Evolutionary conservation across 2,797 vertebrate genomes (phyloP).

Genomic region (Paedocypris micromegethes): DNA sequence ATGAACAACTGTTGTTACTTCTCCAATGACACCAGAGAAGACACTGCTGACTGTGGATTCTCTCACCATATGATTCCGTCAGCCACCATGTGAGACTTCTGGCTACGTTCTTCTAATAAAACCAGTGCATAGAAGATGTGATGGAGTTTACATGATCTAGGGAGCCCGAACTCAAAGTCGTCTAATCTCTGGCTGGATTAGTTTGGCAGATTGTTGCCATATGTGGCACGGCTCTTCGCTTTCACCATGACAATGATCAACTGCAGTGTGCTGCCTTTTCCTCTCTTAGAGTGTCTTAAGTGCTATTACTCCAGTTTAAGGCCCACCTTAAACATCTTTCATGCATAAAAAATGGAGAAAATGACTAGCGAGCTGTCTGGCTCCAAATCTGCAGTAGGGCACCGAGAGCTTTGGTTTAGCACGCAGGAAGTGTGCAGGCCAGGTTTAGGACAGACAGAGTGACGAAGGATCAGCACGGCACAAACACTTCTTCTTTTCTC

Average conservation of each 20-base stretch:
- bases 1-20: constrained; percentile 40
- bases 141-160: constrained; percentile 59
- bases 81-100: constrained; percentile 52
- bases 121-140: constrained; percentile 57
- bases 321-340: constrained; percentile 43
- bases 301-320: constrained; percentile 62
- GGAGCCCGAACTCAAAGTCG: constrained; percentile 67
- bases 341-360: constrained; percentile 42
- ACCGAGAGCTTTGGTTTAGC: constrained; percentile 42
- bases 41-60: constrained; percentile 45
- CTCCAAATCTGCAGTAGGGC: constrained; percentile 35
- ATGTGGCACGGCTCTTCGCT: constrained; percentile 70
- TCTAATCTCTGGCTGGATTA: constrained; percentile 66
- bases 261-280: constrained; percentile 60
- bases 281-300: constrained; percentile 53
- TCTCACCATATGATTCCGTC: constrained; percentile 58
- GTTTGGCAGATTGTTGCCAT: constrained; percentile 76
- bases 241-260: constrained; percentile 68
- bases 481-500: constrained; percentile 51
- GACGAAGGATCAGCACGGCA: constrained; percentile 42
- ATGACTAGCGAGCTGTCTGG: constrained; percentile 41
- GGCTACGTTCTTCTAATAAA: constrained; percentile 43
- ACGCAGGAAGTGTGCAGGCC: constrained; percentile 47
- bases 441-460: constrained; percentile 43
- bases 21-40: constrained; percentile 23